Evolutionary conservation across 2,113 vertebrate species (phyloP).

Genomic region (Nothobranchius kuhntae): DNA sequence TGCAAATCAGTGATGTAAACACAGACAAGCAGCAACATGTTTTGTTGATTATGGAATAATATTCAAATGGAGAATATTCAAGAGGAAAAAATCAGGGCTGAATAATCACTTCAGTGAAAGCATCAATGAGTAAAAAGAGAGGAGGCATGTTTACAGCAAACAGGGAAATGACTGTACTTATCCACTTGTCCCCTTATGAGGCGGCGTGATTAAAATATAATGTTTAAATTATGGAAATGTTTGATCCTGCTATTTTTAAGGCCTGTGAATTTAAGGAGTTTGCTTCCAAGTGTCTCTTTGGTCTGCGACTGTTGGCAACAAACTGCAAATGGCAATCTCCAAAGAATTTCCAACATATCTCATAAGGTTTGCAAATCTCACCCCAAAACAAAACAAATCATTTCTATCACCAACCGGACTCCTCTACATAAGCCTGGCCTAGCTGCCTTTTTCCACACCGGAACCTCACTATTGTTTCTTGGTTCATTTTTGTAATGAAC

Average conservation of each 20-base stretch:
- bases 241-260: slow-evolving; percentile 4
- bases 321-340: too few species aligned
- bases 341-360: too few species aligned
- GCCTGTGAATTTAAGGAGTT: slow-evolving; percentile 4
- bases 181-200: slow-evolving; percentile 37
- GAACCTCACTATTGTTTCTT: too few species aligned
- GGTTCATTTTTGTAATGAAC: too few species aligned
- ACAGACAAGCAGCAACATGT: slow-evolving; percentile 62
- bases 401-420: too few species aligned
- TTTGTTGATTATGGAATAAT: slow-evolving; percentile 66
- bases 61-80: slow-evolving; percentile 57
- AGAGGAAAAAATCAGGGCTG: slow-evolving; percentile 31
- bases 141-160: slow-evolving; percentile 50
- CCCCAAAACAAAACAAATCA: too few species aligned
- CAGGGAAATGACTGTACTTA: slow-evolving; percentile 40
- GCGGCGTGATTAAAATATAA: slow-evolving; percentile 37
- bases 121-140: slow-evolving; percentile 41
- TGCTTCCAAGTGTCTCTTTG: too few species aligned
- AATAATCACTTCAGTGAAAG: slow-evolving; percentile 57
- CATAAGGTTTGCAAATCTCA: too few species aligned
- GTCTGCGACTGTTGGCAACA: too few species aligned
- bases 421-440: too few species aligned
- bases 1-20: slow-evolving; percentile 70
- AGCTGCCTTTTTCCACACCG: too few species aligned
- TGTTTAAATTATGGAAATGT: slow-evolving; percentile 63